Percentiles rank a stretch among this genome's conserved stretches.
phyloP scores from a whole-genome alignment of 2,797 vertebrate genomes.

The Enteromius thamalakanensis region DNA sequence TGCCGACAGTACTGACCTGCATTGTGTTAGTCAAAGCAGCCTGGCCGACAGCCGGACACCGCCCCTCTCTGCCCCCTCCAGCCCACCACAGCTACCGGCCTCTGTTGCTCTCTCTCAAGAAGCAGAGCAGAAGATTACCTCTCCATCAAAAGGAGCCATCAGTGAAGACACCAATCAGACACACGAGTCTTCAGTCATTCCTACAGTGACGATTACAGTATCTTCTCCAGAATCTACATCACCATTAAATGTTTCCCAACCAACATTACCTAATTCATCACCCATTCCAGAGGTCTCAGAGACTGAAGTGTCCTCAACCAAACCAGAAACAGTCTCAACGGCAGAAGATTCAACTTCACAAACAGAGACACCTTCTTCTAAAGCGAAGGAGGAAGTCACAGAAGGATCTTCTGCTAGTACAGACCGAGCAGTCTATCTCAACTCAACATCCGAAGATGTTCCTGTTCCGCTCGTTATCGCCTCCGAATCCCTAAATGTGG shows the following conservation, averaged over 20 bases:
- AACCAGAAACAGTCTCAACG: slow-evolving; percentile 13
- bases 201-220: slow-evolving; percentile 29
- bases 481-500: neutral
- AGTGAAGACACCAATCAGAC: slow-evolving; percentile 33
- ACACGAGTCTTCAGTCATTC: slow-evolving; percentile 1
- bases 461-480: neutral
- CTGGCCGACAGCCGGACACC: slow-evolving; percentile 80
- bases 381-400: neutral
- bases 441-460: slow-evolving; percentile 14
- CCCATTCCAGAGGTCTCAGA: slow-evolving; percentile 1
- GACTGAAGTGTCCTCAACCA: slow-evolving; percentile 17
- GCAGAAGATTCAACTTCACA: slow-evolving; percentile 18
- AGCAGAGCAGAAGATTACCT: slow-evolving; percentile 21
- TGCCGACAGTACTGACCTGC: slow-evolving; percentile 82
- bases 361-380: neutral
- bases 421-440: slow-evolving; percentile 46
- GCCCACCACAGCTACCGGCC: slow-evolving; percentile 67
- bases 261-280: slow-evolving; percentile 3
- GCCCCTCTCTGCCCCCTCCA: slow-evolving; percentile 76
- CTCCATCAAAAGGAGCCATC: slow-evolving; percentile 41
- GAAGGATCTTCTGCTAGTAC: slow-evolving; percentile 7
- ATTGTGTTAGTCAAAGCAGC: slow-evolving; percentile 86
- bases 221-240: slow-evolving; percentile 5
- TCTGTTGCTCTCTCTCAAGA: neutral
- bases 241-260: neutral